A percentile compares a stretch with the other conserved stretches of the same genome.
Evolutionary conservation across 2,888 invertebrate genomes (phyloP).

Genomic region (Adineta ricciae): DNA sequence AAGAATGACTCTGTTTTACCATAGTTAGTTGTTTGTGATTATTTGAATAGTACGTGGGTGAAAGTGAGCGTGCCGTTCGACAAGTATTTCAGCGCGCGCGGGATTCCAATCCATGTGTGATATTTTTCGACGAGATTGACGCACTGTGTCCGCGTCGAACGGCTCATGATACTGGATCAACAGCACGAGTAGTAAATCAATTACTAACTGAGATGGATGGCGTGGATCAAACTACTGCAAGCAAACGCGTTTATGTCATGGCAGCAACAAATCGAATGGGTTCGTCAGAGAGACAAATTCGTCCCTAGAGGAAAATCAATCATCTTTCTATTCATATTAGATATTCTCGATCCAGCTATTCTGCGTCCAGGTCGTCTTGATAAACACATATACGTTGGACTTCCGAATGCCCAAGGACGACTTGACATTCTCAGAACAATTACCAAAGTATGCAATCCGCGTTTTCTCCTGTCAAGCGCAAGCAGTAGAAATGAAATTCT

Average conservation of each 20-base stretch:
- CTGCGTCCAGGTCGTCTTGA: constrained; percentile 79
- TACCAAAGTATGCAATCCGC: constrained; percentile 13
- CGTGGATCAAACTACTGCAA: constrained; percentile 59
- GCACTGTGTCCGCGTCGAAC: constrained; percentile 81
- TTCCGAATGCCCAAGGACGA: constrained; percentile 68
- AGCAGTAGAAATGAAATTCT: not conserved
- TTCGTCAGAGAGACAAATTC: constrained; percentile 34
- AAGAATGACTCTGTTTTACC: not conserved
- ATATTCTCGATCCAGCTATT: constrained; percentile 89
- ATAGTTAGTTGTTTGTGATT: constrained; percentile 32
- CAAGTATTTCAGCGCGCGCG: constrained; percentile 84
- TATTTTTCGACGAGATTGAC: constrained; percentile 96
- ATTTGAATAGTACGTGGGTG: constrained; percentile 72
- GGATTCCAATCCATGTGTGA: constrained; percentile 90
- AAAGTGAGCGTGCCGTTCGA: constrained; percentile 91
- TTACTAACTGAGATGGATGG: constrained; percentile 97
- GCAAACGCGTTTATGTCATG: constrained; percentile 82
- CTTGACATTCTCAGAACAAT: constrained; percentile 75
- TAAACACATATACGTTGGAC: constrained; percentile 75
- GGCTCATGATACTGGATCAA: constrained; percentile 59
- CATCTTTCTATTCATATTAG: too few species aligned
- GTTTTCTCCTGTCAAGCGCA: not conserved
- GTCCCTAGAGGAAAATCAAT: not conserved
- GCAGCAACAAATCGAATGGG: constrained; percentile 89
- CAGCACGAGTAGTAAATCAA: constrained; percentile 77